Percentiles rank a stretch among this genome's conserved stretches.
Conservation (phyloP, 2,113 vertebrate species). For the Daphoenositta chrysoptera region DNA sequence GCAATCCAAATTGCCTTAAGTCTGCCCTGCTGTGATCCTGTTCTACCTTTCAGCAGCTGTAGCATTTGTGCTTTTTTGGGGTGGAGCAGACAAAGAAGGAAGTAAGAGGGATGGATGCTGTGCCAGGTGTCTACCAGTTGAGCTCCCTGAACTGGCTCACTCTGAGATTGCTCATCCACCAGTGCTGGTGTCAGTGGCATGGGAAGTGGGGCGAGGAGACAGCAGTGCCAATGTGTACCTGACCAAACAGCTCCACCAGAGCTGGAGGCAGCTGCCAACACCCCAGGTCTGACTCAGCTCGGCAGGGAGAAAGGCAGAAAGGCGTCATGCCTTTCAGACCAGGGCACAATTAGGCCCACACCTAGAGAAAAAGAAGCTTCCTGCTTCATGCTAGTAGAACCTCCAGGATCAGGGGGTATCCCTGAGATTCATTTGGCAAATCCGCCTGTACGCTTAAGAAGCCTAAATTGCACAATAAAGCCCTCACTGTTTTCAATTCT, state of each 20-base stretch:
- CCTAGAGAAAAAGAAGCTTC: neutral
- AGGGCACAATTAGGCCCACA: neutral
- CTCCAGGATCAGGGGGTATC: neutral
- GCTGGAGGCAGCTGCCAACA: neutral
- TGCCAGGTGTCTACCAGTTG: neutral
- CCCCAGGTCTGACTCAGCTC: neutral
- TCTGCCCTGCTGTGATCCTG: neutral
- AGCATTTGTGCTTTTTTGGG: neutral
- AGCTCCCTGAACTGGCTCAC: neutral
- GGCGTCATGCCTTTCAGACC: neutral
- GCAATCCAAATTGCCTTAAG: neutral
- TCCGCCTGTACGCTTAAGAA: neutral
- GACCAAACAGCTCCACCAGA: neutral
- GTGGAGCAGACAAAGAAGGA: neutral
- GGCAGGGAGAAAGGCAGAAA: neutral
- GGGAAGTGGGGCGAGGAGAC: neutral
- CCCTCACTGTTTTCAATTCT: neutral
- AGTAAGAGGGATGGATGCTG: neutral
- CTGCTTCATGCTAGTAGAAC: neutral
- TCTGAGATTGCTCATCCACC: neutral
- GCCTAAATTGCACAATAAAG: neutral
- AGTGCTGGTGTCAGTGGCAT: accelerated
- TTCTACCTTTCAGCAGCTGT: neutral
- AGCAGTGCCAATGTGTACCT: neutral
- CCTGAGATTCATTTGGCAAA: neutral